Evolutionary conservation across 2,888 invertebrate species (phyloP), one percentile per base, ranked within the genome.

Genomic region (Aplocera efformata): DNA sequence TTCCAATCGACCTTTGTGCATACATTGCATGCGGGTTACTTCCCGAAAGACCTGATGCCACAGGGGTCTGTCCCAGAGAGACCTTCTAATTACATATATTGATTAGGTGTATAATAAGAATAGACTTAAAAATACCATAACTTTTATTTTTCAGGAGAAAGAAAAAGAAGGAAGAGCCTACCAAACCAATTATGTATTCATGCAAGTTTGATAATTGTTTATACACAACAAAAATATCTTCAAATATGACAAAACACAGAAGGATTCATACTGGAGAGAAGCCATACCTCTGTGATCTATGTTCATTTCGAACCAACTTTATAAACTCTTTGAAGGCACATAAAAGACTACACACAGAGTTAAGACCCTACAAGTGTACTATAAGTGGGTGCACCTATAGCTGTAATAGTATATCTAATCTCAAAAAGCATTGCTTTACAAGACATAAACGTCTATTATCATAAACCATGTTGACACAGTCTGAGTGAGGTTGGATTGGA

Each of bases 191-290:
- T 83, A 49, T 73, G 78, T 88, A 78, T 65, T 49, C 62, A 11
- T 91, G 91, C 68, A 75, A 88, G 47, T 80, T 74, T 52, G 79
- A 84, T 48, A 75, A 82, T 26, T 91, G 91, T 60, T 74, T 73
- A 22, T 91, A 91, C 65, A 79, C 77, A 46, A 82, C 90, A 45
- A 90, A 90, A 65, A 56, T 81, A 24, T 76, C 78, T 11, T 84
- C 80, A 26, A 89, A 89, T 59, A 67, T 89, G n/a, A 72, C 71
- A 26, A 88, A 85, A 51, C 88, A 89, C 48, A 80, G 71, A 60
- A 67, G 88, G 48, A 75, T 68, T 20, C 88, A 89, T 42, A 82
- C 82, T 5, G 67, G 72, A 27, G 84, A 88, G 41, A 83, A 80
- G 35, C 88, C 81, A 1, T 89, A 77, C 55, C 66, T 84, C 20